Evolutionary conservation across 2,888 invertebrate species (phyloP).

Genomic region (Pardosa pseudoannulata): DNA sequence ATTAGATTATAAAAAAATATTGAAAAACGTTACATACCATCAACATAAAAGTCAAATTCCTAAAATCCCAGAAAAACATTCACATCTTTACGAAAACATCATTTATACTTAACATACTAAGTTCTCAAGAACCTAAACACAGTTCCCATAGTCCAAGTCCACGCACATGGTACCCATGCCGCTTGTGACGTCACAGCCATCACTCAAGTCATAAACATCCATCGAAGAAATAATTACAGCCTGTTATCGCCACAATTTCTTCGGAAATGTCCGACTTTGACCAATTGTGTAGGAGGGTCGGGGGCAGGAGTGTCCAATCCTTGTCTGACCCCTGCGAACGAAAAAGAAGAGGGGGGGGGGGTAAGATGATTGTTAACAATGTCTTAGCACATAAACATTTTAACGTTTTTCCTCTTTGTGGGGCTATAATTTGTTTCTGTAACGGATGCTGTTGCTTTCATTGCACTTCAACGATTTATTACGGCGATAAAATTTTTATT

Average conservation of each 20-base stretch:
- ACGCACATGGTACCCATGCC: neutral
- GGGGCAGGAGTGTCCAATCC: constrained; percentile 38
- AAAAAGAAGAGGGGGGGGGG: neutral
- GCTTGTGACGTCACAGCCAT: neutral
- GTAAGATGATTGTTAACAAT: constrained; percentile 55
- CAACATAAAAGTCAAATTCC: too few species aligned
- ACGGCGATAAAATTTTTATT: constrained; percentile 68
- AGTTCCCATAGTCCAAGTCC: too few species aligned
- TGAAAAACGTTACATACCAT: too few species aligned
- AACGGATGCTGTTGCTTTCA: constrained; percentile 68
- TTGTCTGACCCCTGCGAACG: constrained; percentile 18
- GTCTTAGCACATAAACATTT: constrained; percentile 68
- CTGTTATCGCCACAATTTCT: constrained; percentile 40
- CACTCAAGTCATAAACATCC: constrained; percentile 49
- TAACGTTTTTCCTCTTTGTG: constrained; percentile 54
- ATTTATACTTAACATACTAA: too few species aligned
- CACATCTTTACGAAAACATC: too few species aligned
- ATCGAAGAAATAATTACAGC: constrained; percentile 53
- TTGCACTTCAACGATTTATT: constrained; percentile 70
- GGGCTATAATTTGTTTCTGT: constrained; percentile 69
- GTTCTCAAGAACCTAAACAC: too few species aligned
- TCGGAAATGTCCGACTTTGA: constrained; percentile 30
- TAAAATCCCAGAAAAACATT: too few species aligned
- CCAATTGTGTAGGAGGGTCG: constrained; percentile 38
- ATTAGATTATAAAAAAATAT: too few species aligned